Conservation (phyloP, 2,888 invertebrate genomes). For the Mythimna ferrago region DNA sequence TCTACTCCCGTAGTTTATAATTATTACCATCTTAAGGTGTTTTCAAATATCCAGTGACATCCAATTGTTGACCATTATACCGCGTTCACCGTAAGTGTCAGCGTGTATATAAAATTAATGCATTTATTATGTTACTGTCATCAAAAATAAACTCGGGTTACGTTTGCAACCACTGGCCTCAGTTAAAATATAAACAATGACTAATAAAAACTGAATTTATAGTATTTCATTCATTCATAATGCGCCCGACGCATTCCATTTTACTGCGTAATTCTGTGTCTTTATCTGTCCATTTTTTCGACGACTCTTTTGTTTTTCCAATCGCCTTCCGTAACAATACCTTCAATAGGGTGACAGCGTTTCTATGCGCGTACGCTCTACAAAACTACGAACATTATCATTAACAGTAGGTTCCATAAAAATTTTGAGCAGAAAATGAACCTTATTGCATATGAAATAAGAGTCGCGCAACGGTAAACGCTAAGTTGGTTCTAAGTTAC, state of each 20-base stretch:
- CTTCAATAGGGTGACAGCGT: conserved; percentile 82
- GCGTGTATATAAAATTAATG: conserved; percentile 17
- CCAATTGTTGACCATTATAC: background rate
- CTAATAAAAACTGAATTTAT: conserved; percentile 52
- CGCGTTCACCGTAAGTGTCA: conserved; percentile 8
- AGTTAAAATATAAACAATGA: conserved; percentile 55
- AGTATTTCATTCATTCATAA: conserved; percentile 53
- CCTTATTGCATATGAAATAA: conserved; percentile 49
- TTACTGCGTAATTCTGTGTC: conserved; percentile 75
- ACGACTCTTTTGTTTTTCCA: conserved; percentile 77
- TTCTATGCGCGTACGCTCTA: conserved; percentile 87
- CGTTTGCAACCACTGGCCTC: conserved; percentile 33
- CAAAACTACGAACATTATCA: conserved; percentile 84
- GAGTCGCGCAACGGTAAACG: conserved; percentile 53
- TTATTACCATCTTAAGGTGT: too few relatives aligned
- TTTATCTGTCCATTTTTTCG: conserved; percentile 76
- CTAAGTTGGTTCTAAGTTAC: conserved; percentile 74
- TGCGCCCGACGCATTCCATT: conserved; percentile 70
- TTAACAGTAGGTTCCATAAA: conserved; percentile 68
- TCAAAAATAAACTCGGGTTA: conserved; percentile 28
- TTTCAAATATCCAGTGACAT: too few relatives aligned
- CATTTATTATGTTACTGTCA: conserved; percentile 42
- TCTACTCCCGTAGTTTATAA: too few relatives aligned
- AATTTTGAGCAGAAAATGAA: conserved; percentile 56
- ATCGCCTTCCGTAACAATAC: conserved; percentile 81